Evolutionary conservation across 2,888 invertebrate genomes (phyloP).

Genomic region (Hybos culiciformis): DNA sequence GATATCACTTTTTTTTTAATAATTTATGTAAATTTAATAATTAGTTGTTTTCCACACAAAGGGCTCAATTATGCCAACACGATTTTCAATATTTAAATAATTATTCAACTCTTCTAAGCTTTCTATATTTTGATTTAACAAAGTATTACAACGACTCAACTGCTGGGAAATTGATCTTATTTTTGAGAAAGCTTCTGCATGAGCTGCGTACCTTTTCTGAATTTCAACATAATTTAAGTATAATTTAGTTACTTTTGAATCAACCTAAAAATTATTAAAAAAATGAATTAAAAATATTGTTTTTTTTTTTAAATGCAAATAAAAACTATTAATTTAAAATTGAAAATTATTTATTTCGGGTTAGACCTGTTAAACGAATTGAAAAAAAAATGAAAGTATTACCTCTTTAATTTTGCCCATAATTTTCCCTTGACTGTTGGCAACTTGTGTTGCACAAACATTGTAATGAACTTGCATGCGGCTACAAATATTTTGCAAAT

Average conservation of each 20-base stretch:
- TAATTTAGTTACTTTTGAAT: conserved; percentile 55
- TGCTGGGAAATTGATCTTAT: conserved; percentile 74
- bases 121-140: conserved; percentile 72
- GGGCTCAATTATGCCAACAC: conserved; percentile 74
- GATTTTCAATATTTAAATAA: conserved; percentile 63
- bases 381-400: conserved; percentile 19
- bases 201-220: conserved; percentile 70
- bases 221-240: conserved; percentile 58
- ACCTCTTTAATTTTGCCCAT: conserved; percentile 67
- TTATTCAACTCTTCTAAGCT: conserved; percentile 76
- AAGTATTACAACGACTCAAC: conserved; percentile 63
- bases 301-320: background rate
- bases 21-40: too few relatives aligned
- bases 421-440: conserved; percentile 62
- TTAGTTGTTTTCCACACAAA: conserved; percentile 71
- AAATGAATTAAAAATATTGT: background rate
- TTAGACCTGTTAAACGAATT: too few relatives aligned
- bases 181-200: conserved; percentile 72
- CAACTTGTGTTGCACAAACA: conserved; percentile 66
- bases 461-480: conserved; percentile 76
- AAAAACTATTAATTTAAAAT: too few relatives aligned
- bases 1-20: too few relatives aligned
- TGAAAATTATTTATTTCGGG: too few relatives aligned
- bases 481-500: conserved; percentile 58
- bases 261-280: conserved; percentile 42